A percentile compares a stretch with the other conserved stretches of the same genome.
These are phyloP conservation scores for Leptothorax acervorum DNA, from an alignment of 2,888 invertebrate genomes.

Conservation along the genomic window DNA sequence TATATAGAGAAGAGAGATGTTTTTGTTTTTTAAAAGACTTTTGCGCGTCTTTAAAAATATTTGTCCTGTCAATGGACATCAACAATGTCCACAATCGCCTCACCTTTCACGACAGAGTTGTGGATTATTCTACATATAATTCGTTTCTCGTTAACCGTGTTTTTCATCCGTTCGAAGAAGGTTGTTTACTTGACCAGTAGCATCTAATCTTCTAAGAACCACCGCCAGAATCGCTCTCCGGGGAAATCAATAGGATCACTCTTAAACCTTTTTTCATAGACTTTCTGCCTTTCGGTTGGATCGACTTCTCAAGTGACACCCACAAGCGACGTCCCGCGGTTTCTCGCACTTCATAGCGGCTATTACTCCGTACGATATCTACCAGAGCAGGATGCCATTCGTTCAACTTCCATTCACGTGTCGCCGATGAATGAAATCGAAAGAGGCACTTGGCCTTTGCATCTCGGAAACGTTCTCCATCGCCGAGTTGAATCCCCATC, in stretches of 20 bases:
- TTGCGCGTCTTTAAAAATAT: neutral
- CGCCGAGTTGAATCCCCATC: neutral
- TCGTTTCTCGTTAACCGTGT: conserved; percentile 28
- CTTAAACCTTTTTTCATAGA: conserved; percentile 57
- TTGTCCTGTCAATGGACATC: neutral
- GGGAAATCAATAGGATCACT: conserved; percentile 55
- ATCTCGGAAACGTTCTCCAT: conserved; percentile 14
- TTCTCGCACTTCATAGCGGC: conserved; percentile 41
- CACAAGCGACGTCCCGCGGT: conserved; percentile 51
- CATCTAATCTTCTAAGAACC: conserved; percentile 33
- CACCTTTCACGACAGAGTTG: neutral
- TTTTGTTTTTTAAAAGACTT: neutral
- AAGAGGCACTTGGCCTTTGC: conserved; percentile 67
- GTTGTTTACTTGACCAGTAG: conserved; percentile 25
- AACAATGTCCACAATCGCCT: neutral
- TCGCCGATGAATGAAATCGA: conserved; percentile 65
- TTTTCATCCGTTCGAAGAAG: neutral
- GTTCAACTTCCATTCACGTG: conserved; percentile 65
- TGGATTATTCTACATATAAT: conserved; percentile 27
- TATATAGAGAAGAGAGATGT: neutral
- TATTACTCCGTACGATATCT: conserved; percentile 63
- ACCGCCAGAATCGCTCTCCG: conserved; percentile 17
- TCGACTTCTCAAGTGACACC: conserved; percentile 47
- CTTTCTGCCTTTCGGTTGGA: conserved; percentile 23
- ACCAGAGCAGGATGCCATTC: conserved; percentile 52